These are phyloP conservation scores for Forbesichthys agassizii DNA, from an alignment of 2,113 vertebrate genomes.

Conservation along the genomic window DNA sequence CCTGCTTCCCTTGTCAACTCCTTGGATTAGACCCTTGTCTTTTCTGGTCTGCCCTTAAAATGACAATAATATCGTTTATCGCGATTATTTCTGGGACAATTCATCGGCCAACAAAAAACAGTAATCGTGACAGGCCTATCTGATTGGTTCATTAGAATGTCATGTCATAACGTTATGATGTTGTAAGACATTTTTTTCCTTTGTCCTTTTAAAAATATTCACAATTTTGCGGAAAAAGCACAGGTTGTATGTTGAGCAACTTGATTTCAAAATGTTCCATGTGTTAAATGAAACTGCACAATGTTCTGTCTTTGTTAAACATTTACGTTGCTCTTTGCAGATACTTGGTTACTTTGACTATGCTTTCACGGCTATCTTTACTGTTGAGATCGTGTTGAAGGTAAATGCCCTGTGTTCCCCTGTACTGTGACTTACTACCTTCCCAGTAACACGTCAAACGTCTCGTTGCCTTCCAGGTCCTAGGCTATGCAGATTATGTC, in stretches of 20 bases:
- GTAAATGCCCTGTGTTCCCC: constrained; percentile 84
- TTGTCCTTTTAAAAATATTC: no score
- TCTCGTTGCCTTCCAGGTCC: constrained; percentile 96
- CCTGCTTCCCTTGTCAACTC: no score
- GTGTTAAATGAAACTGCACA: constrained; percentile 56
- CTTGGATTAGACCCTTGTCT: no score
- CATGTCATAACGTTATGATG: no score
- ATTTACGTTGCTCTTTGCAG: constrained; percentile 91
- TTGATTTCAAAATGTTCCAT: constrained; percentile 34
- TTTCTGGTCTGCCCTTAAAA: no score
- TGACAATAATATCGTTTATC: no score
- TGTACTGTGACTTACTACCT: constrained; percentile 75
- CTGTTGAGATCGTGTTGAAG: constrained; percentile 99
- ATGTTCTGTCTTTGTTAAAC: constrained; percentile 76
- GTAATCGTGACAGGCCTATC: no score
- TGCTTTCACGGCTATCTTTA: constrained; percentile 99
- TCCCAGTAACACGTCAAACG: constrained; percentile 85
- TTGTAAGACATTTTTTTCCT: no score
- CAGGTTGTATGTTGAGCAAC: background rate
- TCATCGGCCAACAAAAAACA: no score
- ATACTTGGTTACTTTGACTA: constrained; percentile 99
- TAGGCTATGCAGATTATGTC: constrained; percentile 99
- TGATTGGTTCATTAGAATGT: no score
- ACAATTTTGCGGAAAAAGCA: no score
- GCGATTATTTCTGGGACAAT: no score